Evolutionary conservation across 53 echinoderm and acorn worm genomes (phyloP).

Genomic region (Stichopus horrens): DNA sequence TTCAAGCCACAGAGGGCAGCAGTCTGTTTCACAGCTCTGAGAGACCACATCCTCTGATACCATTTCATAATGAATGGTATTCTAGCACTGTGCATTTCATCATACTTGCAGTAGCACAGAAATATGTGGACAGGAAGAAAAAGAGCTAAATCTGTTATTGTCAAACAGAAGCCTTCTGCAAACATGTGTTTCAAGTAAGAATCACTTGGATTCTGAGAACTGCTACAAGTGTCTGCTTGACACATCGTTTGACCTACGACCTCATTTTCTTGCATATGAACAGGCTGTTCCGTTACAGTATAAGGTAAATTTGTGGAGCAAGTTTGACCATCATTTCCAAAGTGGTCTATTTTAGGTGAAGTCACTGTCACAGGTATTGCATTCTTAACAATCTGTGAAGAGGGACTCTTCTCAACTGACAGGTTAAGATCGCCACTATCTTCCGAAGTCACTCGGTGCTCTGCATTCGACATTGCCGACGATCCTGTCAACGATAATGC

Average conservation of each 20-base stretch:
- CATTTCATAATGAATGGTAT: slow-evolving; percentile 68
- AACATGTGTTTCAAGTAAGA: slow-evolving; percentile 49
- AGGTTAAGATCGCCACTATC: background rate
- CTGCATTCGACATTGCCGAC: background rate
- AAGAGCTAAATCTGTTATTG: slow-evolving; percentile 77
- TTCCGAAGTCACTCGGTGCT: background rate
- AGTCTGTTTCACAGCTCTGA: slow-evolving; percentile 60
- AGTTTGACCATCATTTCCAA: background rate
- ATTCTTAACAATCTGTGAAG: background rate
- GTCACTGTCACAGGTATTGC: background rate
- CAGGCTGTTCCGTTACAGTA: background rate
- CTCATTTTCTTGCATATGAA: background rate
- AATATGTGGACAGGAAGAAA: slow-evolving; percentile 73
- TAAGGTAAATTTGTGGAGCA: background rate
- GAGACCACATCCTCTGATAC: slow-evolving; percentile 77
- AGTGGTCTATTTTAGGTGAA: background rate
- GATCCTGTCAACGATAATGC: background rate
- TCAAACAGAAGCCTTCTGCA: slow-evolving; percentile 65
- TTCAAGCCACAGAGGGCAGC: slow-evolving; percentile 60
- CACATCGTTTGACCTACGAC: too few relatives aligned
- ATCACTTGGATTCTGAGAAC: background rate
- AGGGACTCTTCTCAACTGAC: too few relatives aligned
- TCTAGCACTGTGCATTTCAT: background rate
- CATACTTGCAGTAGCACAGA: background rate
- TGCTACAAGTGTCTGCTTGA: background rate